phyloP scores from a whole-genome alignment of 2,113 vertebrate species.

The Hemiprocne comata region DNA sequence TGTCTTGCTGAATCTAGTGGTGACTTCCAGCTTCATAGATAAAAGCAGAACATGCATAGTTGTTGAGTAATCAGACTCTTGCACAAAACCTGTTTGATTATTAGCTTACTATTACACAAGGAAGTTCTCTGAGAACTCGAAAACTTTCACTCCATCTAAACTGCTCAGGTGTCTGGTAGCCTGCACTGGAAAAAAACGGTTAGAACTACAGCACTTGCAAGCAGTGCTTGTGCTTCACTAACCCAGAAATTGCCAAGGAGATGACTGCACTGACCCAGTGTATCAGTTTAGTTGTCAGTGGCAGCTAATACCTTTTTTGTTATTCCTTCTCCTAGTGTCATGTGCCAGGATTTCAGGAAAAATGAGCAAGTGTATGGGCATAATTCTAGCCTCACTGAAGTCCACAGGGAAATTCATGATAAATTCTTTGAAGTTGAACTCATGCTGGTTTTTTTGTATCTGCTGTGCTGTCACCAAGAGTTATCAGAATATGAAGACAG shows the following conservation, averaged over 20 bases:
- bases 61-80: neutral
- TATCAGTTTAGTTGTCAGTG: neutral
- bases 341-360: neutral
- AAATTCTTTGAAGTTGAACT: neutral
- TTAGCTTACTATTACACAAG: neutral
- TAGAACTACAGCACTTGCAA: neutral
- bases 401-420: neutral
- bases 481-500: neutral
- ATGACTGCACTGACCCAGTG: too few species aligned
- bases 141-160: neutral
- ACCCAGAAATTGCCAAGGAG: too few species aligned
- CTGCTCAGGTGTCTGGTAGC: neutral
- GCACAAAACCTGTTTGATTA: neutral
- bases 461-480: neutral
- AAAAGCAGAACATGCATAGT: neutral
- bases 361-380: neutral
- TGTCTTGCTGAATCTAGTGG: neutral
- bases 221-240: neutral
- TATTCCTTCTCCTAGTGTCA: neutral
- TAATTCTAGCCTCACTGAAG: neutral
- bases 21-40: neutral
- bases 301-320: neutral
- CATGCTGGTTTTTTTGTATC: neutral
- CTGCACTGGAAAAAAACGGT: neutral
- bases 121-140: neutral